Base-by-base conservation (phyloP, 1,140 invertebrate genomes). In the Ceratosolen solmsi region DNA sequence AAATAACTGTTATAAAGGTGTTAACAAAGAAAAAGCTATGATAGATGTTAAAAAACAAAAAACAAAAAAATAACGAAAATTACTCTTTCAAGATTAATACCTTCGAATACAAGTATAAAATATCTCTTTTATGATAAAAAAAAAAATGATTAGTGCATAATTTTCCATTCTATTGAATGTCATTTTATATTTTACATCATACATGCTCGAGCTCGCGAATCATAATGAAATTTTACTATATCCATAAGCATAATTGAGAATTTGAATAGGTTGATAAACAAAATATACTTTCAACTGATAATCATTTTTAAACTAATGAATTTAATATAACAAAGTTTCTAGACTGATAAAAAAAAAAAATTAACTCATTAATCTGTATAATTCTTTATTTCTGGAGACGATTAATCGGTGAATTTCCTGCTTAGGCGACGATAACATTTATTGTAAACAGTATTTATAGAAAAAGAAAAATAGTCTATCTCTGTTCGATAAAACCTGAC, bases 401-500 rank as follows among this genome's bases (percentile, higher is more conserved):
- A 54, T 5, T 33, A 49, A 30, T 51, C 25, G 49, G 54, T 51
- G 73, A 75, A 41, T 75, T 60, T 75, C 54, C 73, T 75, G 20
- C 54, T 60, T 11, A 51, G 0, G 5, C 4, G 0, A 25, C 7
- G 49, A 73, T 73, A 73, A 73, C 13, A 73, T 51, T 33, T 73
- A 54, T 56, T 73, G 25, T 76, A 76, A 63, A 41, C 56, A 22
- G 60, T 63, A 77, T 79, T 79, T 70, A 79, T 70, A 70, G 63
- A 46, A 72, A 72, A 71, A 22, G 41, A 41, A 70, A 79, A 79
- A 54, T 41, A 30, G 25, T 36, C 41, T 68, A 77, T 68, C 41
- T 51, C 0, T n/a, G 3, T 1, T 17, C 36, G 65, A 79, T 72
- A 58, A 79, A 33, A 17, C 11, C 51, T 36, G 11, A 38, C 30